Conservation (phyloP, 2,888 invertebrate species). For the Bellardia bayeri region DNA sequence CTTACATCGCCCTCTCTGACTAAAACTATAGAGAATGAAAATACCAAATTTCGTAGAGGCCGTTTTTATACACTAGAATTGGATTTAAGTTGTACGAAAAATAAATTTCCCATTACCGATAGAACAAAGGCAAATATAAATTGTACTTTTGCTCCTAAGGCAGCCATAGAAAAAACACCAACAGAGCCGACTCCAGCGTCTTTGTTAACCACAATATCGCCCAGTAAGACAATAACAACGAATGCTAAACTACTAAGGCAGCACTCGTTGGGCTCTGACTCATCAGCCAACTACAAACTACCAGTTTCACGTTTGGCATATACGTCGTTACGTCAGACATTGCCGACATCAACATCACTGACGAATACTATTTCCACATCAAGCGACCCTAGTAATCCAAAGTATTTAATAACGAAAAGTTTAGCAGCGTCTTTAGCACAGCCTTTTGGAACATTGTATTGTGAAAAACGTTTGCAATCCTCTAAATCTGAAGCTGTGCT, state of each 20-base stretch:
- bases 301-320: constrained; percentile 59
- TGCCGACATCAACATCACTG: constrained; percentile 38
- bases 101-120: constrained; percentile 86
- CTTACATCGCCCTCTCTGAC: constrained; percentile 61
- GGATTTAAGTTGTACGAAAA: constrained; percentile 86
- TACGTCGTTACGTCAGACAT: constrained; percentile 10
- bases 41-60: constrained; percentile 81
- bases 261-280: constrained; percentile 58
- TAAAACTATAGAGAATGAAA: constrained; percentile 79
- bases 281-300: constrained; percentile 52
- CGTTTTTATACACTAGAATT: constrained; percentile 84
- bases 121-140: constrained; percentile 74
- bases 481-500: constrained; percentile 83
- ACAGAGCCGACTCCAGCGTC: constrained; percentile 61
- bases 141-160: constrained; percentile 29
- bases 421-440: constrained; percentile 82
- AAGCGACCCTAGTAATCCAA: constrained; percentile 38
- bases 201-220: constrained; percentile 62
- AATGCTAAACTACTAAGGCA: constrained; percentile 55
- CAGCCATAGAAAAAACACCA: constrained; percentile 36
- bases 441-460: constrained; percentile 82
- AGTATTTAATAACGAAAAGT: constrained; percentile 79
- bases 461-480: constrained; percentile 83
- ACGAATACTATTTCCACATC: constrained; percentile 31
- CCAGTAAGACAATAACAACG: constrained; percentile 40